Base-by-base conservation (phyloP, 1,140 invertebrate species). In the Aleiodes sp. region DNA sequence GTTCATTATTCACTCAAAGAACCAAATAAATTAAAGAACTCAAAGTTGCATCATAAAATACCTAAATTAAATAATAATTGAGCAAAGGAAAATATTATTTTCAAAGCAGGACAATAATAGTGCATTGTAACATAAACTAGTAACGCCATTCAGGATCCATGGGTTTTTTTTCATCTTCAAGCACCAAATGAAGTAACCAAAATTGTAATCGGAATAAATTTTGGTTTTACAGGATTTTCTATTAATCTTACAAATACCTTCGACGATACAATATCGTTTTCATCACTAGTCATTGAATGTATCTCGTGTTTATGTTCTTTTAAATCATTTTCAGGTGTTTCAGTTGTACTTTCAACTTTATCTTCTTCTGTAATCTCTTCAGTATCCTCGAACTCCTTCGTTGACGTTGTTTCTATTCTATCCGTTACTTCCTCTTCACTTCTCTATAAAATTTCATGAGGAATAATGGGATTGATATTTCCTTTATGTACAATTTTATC, bases 201-300 rank as follows among this genome's bases (percentile, higher is more conserved):
- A 10, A 24, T 24, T 2, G 33, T 14, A 62, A 37, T 62, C n/a
- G n/a, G n/a, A n/a, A n/a, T 21, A 52, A 52, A 52, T 52, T 16
- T 24, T 52, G 16, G 46, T 16, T 8, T 41, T 41, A 41, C 9
- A 4, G n/a, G 39, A 12, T 52, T 6, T 52, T 52, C 2, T 52
- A 4, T 19, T 39, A 39, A 64, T 37, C 26, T 63, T 26, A 63
- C 52, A 61, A 62, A 62, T 73, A 73, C 71, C 71, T 73, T 56
- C 12, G 62, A 39, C 65, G 68, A 57, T 68, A 29, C 64, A 62
- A 68, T 59, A 68, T 61, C 63, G 60, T 65, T 66, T 68, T 72
- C 71, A 46, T 56, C 62, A 68, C 46, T 62, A 61, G 37, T 68
- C 62, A 70, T 61, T 67, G 72, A 70, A 33, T 73, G 61, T 57